phyloP scores from a whole-genome alignment of 2,797 vertebrate genomes.

The Sebastes variabilis region DNA sequence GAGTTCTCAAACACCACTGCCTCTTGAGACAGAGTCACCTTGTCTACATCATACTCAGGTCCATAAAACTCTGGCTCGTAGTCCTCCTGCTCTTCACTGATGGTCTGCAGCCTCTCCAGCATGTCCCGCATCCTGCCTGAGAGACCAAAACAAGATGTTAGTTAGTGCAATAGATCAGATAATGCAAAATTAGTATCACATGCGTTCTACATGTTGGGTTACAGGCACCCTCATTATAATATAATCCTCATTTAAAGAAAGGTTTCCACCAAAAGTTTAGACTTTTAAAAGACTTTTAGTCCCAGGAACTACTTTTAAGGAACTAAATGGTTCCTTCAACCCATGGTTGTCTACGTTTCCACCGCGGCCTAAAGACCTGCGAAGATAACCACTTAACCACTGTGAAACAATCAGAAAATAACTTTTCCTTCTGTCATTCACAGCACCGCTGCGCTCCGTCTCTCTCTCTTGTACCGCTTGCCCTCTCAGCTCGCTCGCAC shows the following conservation, averaged over 20 bases:
- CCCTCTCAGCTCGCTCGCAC: too few species aligned
- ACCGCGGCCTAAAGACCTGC: too few species aligned
- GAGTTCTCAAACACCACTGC: conserved; percentile 83
- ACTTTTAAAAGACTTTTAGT: too few species aligned
- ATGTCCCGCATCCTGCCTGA: conserved; percentile 90
- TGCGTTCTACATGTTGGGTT: neutral
- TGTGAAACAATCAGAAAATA: too few species aligned
- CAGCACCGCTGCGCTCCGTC: too few species aligned
- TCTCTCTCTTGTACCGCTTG: too few species aligned
- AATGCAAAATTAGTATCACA: neutral
- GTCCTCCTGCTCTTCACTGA: conserved; percentile 62
- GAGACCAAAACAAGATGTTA: conserved; percentile 16
- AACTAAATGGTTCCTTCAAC: too few species aligned
- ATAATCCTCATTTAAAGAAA: neutral
- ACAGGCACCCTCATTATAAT: neutral
- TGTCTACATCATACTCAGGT: conserved; percentile 50
- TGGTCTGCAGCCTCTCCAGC: conserved; percentile 83
- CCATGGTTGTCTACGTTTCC: too few species aligned
- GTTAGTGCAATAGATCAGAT: neutral
- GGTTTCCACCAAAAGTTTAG: too few species aligned
- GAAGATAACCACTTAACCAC: too few species aligned
- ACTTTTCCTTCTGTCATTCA: too few species aligned
- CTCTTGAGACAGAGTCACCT: conserved; percentile 57
- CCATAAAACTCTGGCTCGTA: neutral
- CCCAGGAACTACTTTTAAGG: too few species aligned